Evolutionary conservation across 2,113 vertebrate genomes (phyloP).

Genomic region (Bombycilla garrulus): DNA sequence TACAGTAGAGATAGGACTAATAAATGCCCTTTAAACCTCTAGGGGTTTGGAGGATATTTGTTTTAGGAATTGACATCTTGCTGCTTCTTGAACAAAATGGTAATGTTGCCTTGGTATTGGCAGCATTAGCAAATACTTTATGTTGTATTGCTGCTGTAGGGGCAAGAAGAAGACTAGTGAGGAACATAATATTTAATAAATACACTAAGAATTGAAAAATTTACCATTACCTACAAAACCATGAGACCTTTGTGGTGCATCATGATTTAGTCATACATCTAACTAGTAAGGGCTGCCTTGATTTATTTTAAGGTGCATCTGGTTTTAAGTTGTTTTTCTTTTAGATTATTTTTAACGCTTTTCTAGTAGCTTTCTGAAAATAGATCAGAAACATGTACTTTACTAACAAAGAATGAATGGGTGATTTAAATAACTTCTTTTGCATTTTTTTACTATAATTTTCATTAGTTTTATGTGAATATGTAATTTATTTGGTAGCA

Average conservation of each 20-base stretch:
- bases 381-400: background rate
- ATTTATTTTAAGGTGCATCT: background rate
- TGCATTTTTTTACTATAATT: background rate
- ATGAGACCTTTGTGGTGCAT: background rate
- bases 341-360: background rate
- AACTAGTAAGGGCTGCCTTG: background rate
- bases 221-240: background rate
- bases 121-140: background rate
- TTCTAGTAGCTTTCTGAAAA: background rate
- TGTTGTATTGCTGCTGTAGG: background rate
- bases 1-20: background rate
- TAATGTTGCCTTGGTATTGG: background rate
- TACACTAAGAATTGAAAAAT: background rate
- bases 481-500: background rate
- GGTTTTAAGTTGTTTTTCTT: background rate
- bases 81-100: background rate
- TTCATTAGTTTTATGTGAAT: background rate
- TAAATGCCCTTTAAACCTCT: background rate
- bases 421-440: background rate
- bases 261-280: background rate
- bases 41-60: background rate
- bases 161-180: background rate
- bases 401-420: background rate
- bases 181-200: background rate
- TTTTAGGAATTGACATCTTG: background rate